These are phyloP conservation scores for Sarcophaga variegata DNA, from an alignment of 2,888 invertebrate genomes.

Conservation along the genomic window DNA sequence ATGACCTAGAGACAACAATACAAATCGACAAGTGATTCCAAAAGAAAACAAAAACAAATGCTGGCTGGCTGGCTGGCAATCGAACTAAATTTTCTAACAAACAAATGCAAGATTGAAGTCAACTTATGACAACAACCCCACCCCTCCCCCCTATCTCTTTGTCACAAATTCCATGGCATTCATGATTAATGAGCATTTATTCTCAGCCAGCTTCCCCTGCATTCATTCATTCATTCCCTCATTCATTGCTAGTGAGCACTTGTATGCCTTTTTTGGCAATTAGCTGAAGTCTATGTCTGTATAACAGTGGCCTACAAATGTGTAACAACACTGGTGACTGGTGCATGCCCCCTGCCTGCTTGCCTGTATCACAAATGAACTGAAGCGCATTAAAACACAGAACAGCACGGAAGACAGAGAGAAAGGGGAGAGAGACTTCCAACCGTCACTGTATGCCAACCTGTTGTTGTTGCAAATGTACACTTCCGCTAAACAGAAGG, in stretches of 20 bases:
- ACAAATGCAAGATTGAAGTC: neutral
- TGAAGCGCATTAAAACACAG: constrained; percentile 43
- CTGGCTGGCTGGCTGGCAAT: neutral
- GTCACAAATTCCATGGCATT: constrained; percentile 24
- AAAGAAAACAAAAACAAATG: constrained; percentile 13
- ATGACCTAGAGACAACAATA: constrained; percentile 57
- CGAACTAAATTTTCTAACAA: too few relatives aligned
- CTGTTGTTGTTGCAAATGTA: constrained; percentile 38
- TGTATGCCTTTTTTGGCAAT: constrained; percentile 29
- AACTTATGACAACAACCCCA: neutral
- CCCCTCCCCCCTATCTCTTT: neutral
- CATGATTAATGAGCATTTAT: constrained; percentile 51
- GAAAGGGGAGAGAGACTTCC: too few relatives aligned
- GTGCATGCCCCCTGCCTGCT: neutral
- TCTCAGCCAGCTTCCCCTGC: neutral
- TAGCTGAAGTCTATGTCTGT: constrained; percentile 13
- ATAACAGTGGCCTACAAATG: constrained; percentile 45
- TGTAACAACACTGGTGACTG: constrained; percentile 35
- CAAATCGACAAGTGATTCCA: constrained; percentile 5
- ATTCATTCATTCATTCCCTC: neutral
- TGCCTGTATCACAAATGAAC: constrained; percentile 47
- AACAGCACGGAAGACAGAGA: neutral
- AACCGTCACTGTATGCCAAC: neutral
- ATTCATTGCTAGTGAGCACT: neutral
- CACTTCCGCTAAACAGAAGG: constrained; percentile 52